Conservation (phyloP, 2,888 invertebrate species). For the Arctia plantaginis region DNA sequence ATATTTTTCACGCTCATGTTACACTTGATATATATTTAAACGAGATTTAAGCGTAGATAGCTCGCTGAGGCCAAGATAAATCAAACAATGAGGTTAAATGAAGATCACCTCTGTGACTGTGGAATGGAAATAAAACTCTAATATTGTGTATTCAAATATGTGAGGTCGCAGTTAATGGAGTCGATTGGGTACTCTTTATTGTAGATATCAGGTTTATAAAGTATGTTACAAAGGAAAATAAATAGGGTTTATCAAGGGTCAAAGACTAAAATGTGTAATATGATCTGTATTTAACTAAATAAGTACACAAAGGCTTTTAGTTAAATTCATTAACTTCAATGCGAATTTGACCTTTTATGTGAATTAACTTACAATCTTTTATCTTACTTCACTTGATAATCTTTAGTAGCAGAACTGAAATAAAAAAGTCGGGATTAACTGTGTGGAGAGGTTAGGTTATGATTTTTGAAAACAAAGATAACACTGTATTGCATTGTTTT, state of each 20-base stretch:
- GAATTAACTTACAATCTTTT: too few species aligned
- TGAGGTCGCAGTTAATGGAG: conserved; percentile 19
- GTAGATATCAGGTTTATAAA: neutral
- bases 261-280: neutral
- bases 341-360: too few species aligned
- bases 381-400: too few species aligned
- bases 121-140: conserved; percentile 11
- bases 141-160: conserved; percentile 11
- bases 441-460: too few species aligned
- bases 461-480: too few species aligned
- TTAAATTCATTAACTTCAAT: too few species aligned
- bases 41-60: conserved; percentile 11
- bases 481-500: too few species aligned
- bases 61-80: conserved; percentile 25
- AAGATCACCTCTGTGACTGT: conserved; percentile 18
- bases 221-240: neutral
- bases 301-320: too few species aligned
- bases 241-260: neutral
- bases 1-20: neutral
- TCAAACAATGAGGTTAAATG: conserved; percentile 16
- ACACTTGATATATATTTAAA: neutral
- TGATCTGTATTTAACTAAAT: too few species aligned
- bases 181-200: conserved; percentile 12
- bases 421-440: too few species aligned
- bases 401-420: too few species aligned